Percentiles rank a stretch among this genome's conserved stretches.
phyloP scores from a whole-genome alignment of 2,888 invertebrate species.

The Eurytoma adleriae region DNA sequence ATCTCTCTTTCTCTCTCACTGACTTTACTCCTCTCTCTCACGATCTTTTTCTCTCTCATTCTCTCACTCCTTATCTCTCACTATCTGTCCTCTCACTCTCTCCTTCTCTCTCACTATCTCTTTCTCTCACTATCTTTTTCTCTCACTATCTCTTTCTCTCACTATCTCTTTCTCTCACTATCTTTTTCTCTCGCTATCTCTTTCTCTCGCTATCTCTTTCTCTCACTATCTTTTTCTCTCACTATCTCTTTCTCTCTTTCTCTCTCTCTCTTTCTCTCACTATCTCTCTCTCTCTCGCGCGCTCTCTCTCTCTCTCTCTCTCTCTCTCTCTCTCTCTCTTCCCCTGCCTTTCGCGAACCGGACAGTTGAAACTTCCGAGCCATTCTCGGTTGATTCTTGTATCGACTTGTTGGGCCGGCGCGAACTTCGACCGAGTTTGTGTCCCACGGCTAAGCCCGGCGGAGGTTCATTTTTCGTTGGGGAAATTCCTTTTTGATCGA shows the following conservation, averaged over 20 bases:
- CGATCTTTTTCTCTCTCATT: constrained; percentile 30
- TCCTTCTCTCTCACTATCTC: neutral
- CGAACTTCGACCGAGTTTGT: constrained; percentile 4
- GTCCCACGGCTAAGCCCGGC: neutral
- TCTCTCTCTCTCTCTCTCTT: neutral
- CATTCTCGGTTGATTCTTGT: constrained; percentile 39
- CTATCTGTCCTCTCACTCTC: neutral
- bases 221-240: neutral
- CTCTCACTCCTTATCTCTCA: constrained; percentile 8
- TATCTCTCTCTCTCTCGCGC: neutral
- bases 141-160: too few relatives aligned
- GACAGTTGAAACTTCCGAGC: constrained; percentile 38
- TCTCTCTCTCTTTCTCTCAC: neutral
- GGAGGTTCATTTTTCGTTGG: constrained; percentile 24
- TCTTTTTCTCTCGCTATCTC: neutral
- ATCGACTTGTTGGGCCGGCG: constrained; percentile 29
- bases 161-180: neutral
- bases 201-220: neutral
- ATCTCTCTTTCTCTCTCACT: too few relatives aligned
- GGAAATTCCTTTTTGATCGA: neutral
- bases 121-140: too few relatives aligned
- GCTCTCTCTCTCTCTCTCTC: neutral
- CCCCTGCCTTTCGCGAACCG: neutral
- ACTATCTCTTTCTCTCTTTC: too few relatives aligned
- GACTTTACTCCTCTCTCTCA: constrained; percentile 27